Conservation (phyloP, 2,113 vertebrate genomes). For the Serilophus lunatus region DNA sequence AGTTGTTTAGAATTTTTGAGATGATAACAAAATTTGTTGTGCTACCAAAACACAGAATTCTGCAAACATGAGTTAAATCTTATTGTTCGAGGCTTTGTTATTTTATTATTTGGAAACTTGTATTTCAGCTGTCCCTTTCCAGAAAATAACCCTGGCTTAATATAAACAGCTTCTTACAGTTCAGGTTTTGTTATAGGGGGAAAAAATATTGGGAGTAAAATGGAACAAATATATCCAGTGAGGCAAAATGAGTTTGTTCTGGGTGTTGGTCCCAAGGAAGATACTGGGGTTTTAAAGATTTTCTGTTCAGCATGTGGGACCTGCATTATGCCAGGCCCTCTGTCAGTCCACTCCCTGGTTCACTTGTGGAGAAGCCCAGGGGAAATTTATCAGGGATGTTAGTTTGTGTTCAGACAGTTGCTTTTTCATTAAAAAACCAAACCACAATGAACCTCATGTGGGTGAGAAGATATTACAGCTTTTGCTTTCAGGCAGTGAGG, state of each 20-base stretch:
- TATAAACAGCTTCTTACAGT: not conserved
- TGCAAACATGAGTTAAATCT: not conserved
- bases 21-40: not conserved
- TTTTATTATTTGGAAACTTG: constrained; percentile 4
- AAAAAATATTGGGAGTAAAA: not conserved
- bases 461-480: not conserved
- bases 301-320: not conserved
- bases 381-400: not conserved
- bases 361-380: not conserved
- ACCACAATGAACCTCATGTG: not conserved
- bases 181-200: not conserved
- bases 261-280: not conserved
- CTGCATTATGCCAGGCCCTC: not conserved
- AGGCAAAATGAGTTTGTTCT: not conserved
- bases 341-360: not conserved
- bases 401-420: not conserved
- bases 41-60: not conserved
- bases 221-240: not conserved
- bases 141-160: not conserved
- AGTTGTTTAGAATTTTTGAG: not conserved
- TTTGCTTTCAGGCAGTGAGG: not conserved
- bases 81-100: not conserved
- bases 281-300: not conserved
- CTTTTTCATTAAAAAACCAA: not conserved
- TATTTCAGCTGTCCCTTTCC: not conserved